These are phyloP conservation scores for Aptenodytes forsteri DNA, from an alignment of 2,113 vertebrate species.

Conservation along the genomic window DNA sequence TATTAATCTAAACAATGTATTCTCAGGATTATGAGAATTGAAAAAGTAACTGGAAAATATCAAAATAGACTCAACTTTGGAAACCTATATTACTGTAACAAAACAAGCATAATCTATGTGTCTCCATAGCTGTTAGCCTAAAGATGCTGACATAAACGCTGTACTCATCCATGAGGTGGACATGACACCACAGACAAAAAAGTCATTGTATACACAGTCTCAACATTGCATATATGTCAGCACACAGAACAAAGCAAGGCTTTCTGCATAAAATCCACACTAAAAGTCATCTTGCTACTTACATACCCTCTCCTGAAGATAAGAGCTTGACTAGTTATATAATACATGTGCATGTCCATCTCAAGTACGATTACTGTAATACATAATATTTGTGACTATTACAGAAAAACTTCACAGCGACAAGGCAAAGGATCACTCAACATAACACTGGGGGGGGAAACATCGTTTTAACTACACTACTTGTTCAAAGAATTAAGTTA, in stretches of 20 bases:
- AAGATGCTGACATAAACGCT: conserved; percentile 3
- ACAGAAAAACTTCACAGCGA: background rate
- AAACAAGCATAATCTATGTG: background rate
- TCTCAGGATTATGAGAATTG: background rate
- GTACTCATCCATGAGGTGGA: background rate
- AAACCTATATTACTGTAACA: background rate
- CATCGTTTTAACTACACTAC: background rate
- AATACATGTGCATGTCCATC: background rate
- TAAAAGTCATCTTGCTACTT: background rate
- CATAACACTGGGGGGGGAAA: too few species aligned
- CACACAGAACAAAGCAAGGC: conserved; percentile 25
- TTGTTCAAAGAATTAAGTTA: background rate
- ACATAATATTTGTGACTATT: background rate
- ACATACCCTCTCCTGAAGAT: background rate
- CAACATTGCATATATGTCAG: background rate
- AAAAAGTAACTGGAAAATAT: background rate
- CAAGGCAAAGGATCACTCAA: background rate
- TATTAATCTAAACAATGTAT: background rate
- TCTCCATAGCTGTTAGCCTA: background rate
- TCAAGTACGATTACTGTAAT: background rate
- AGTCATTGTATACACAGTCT: background rate
- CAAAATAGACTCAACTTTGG: background rate
- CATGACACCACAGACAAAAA: conserved; percentile 23
- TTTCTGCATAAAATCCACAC: background rate
- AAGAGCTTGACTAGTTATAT: background rate